Conservation (phyloP, 2,888 invertebrate species). For the Schizotus pectinicornis region DNA sequence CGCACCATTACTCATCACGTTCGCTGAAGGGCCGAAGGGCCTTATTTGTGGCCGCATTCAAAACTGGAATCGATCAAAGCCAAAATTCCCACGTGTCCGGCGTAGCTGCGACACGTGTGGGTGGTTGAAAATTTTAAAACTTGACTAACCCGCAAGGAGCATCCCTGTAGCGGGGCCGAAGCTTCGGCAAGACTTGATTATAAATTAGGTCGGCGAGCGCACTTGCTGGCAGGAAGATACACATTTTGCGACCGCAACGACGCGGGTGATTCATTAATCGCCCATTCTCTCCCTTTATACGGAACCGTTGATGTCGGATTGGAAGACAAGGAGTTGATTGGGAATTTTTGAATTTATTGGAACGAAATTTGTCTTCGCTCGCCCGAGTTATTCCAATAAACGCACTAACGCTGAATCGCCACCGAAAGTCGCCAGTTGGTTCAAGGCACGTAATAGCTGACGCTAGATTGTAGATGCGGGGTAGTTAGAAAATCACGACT, state of each 20-base stretch:
- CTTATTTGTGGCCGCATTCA: background rate
- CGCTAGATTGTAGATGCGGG: no score
- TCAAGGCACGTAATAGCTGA: no score
- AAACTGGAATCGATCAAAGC: conserved; percentile 10
- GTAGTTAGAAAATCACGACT: no score
- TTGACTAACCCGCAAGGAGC: background rate
- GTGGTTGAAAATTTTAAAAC: no score
- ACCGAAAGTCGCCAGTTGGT: no score
- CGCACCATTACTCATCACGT: conserved; percentile 26
- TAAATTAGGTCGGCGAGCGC: conserved; percentile 19
- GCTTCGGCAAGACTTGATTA: conserved; percentile 16
- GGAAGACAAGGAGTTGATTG: no score
- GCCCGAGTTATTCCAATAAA: no score
- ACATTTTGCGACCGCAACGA: conserved; percentile 26
- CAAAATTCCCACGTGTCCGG: conserved; percentile 3
- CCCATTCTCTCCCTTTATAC: no score
- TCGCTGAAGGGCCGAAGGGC: conserved; percentile 14
- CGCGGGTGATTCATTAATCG: conserved; percentile 22
- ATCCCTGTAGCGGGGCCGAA: conserved; percentile 12
- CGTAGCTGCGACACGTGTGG: background rate
- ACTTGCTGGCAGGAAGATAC: conserved; percentile 17
- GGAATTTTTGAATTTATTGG: no score
- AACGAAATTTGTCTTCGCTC: no score
- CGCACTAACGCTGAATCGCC: no score
- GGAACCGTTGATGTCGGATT: no score